Conservation (phyloP, 2,113 vertebrate genomes). For the Nymphicus hollandicus region DNA sequence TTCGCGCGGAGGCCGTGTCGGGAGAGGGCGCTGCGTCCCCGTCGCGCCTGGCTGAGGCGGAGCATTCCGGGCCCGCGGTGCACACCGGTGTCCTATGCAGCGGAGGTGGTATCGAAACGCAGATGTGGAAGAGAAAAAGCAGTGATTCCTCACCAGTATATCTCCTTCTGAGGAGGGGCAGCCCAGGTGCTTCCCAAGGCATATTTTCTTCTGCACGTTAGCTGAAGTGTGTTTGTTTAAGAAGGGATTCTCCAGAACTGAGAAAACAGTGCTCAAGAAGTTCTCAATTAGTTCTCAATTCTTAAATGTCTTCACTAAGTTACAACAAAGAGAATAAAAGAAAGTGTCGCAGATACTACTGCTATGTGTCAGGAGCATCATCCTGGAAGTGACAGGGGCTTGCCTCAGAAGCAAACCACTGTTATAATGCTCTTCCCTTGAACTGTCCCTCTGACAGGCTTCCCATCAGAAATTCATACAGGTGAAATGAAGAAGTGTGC, state of each 20-base stretch:
- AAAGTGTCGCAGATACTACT: no score
- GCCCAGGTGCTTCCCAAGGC: background rate
- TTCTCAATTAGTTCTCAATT: background rate
- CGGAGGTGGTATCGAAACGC: rapidly evolving
- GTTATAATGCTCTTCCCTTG: rapidly evolving
- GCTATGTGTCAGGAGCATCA: background rate
- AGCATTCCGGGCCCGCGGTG: background rate
- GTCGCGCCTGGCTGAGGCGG: background rate
- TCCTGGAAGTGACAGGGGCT: no score
- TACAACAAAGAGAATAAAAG: no score
- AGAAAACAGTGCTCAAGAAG: background rate
- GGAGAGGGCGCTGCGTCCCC: background rate
- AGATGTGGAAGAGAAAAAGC: rapidly evolving
- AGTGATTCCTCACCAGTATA: background rate
- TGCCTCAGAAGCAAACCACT: no score
- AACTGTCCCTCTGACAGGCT: no score
- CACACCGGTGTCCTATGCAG: rapidly evolving
- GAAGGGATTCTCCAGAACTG: no score
- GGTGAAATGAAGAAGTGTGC: background rate
- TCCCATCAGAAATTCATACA: background rate
- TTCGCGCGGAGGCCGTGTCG: background rate
- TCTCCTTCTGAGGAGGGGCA: background rate
- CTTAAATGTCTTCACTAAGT: background rate
- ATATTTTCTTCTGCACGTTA: no score
- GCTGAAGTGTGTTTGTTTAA: no score